These are phyloP conservation scores for Notolabrus celidotus DNA, from an alignment of 2,797 vertebrate genomes.

Conservation along the genomic window DNA sequence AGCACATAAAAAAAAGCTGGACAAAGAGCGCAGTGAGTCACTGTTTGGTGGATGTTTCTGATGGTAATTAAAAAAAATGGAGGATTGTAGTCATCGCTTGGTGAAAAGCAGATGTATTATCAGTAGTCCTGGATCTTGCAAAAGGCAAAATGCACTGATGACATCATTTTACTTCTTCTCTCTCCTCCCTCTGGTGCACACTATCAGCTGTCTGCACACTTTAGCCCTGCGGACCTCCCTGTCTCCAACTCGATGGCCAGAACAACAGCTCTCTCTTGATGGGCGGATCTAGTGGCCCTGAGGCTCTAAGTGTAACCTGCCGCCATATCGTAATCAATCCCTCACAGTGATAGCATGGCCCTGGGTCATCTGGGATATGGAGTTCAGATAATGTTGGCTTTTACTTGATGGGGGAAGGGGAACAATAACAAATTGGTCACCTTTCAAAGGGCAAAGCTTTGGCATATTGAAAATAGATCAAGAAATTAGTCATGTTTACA, in stretches of 20 bases:
- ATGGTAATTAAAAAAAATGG: no score
- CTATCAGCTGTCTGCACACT: slow-evolving; percentile 56
- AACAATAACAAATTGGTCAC: slow-evolving; percentile 45
- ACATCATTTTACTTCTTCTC: slow-evolving; percentile 2
- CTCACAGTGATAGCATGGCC: slow-evolving; percentile 49
- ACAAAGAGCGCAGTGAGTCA: background rate
- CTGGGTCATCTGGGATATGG: slow-evolving; percentile 49
- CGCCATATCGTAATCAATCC: slow-evolving; percentile 66
- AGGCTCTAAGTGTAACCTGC: slow-evolving; percentile 47
- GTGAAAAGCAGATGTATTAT: no score
- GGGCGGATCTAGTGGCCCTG: slow-evolving; percentile 58
- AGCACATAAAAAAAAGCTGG: background rate
- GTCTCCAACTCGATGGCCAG: slow-evolving; percentile 40
- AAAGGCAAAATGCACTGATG: background rate
- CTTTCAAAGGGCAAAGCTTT: slow-evolving; percentile 58
- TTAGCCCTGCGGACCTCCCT: slow-evolving; percentile 36
- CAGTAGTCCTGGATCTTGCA: background rate
- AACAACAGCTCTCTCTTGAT: slow-evolving; percentile 55
- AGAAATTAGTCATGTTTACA: slow-evolving; percentile 62
- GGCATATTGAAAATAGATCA: slow-evolving; percentile 70
- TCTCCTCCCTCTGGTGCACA: slow-evolving; percentile 17
- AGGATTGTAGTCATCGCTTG: no score
- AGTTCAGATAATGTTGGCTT: slow-evolving; percentile 61
- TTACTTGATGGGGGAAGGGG: slow-evolving; percentile 18
- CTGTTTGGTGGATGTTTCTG: no score